Evolutionary conservation across 1,140 invertebrate species (phyloP), one percentile per base, ranked within the genome.

Genomic region (Hermatobates lingyangjiaoensis): DNA sequence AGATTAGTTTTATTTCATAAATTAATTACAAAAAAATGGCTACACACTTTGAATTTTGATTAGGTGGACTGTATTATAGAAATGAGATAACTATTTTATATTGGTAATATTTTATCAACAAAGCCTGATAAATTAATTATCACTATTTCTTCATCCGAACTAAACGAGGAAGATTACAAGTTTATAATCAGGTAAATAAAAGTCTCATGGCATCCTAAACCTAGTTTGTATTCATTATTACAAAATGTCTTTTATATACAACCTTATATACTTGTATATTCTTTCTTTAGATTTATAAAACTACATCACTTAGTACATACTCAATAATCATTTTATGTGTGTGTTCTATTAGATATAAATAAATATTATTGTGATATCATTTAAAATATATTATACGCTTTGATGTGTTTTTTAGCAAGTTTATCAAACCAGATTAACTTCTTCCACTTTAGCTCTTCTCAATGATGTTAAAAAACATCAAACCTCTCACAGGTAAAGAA

Each of bases 391-490:
- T 45, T 39, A 25, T 2, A 24, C 28, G 4, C 1, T 30, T 45
- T 34, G 3, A 25, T 54, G 27, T 49, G 50, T 18, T 52, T 24
- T 56, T 56, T 45, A 58, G 57, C 57, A 60, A 52, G 58, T 60
- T 15, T 58, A 57, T 45, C 57, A 60, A 47, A 55, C 57, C 18
- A 42, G 50, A 24, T 50, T 60, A 20, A 60, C 54, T 20, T 30
- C 58, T 20, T 55, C 55, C 12, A 54, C 58, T 14, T 20, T 60
- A 44, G 54, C 53, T 18, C 50, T 60, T 21, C 45, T 60, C 15
- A 58, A 56, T 51, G 54, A 56, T 45, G 48, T 57, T 27, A 57
- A 56, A 54, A 56, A 54, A 45, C 47, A 54, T 25, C 57, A 60
- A 45, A 54, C 49, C 27, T 52, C 49, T 30, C 50, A 48, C 45